These are phyloP conservation scores for Luffia ferchaultella DNA, from an alignment of 2,888 invertebrate species.

Conservation along the genomic window DNA sequence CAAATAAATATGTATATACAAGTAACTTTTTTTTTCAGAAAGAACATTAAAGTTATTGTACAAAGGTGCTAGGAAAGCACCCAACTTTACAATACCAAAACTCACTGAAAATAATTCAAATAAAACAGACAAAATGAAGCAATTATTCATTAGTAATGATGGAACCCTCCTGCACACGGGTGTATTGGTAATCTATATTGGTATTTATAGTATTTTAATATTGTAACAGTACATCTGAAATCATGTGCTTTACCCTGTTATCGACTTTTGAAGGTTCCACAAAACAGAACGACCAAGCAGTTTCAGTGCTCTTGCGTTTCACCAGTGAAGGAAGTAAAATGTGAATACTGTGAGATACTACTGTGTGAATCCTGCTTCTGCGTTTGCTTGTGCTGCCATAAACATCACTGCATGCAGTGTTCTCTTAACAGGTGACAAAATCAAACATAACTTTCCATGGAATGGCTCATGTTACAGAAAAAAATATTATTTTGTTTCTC, in stretches of 20 bases:
- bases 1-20: no score
- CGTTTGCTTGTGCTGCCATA: conserved; percentile 27
- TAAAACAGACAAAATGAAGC: conserved; percentile 34
- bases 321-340: conserved; percentile 19
- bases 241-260: no score
- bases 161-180: conserved; percentile 36
- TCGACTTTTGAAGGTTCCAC: no score
- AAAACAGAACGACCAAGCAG: conserved; percentile 10
- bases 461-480: background rate
- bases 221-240: conserved; percentile 1
- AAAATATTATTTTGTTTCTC: conserved; percentile 11
- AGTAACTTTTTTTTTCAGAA: conserved; percentile 37
- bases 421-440: conserved; percentile 33
- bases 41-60: conserved; percentile 44
- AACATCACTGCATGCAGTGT: conserved; percentile 32
- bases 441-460: background rate
- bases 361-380: conserved; percentile 33
- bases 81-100: conserved; percentile 1
- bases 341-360: conserved; percentile 38
- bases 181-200: background rate
- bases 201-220: background rate
- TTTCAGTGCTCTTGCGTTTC: conserved; percentile 25
- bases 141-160: conserved; percentile 42
- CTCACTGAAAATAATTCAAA: conserved; percentile 12
- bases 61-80: conserved; percentile 37